Conservation (phyloP, 2,888 invertebrate genomes). For the Coecobrya sp. region DNA sequence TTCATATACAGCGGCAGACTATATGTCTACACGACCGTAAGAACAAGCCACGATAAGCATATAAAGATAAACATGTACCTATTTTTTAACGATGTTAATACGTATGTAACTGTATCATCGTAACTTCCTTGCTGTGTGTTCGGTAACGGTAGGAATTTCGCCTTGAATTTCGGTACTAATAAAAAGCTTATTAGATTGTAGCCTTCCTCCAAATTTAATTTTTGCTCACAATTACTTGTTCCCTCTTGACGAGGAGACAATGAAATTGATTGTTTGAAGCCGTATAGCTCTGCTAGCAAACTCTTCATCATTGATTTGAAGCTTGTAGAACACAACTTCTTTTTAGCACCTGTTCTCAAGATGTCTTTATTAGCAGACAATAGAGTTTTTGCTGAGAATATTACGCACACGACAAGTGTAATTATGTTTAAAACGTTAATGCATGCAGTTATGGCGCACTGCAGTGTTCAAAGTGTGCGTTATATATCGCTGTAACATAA, state of each 20-base stretch:
- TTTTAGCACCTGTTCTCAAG: constrained; percentile 67
- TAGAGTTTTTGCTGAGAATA: constrained; percentile 70
- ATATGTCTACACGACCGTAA: background rate
- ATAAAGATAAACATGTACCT: constrained; percentile 9
- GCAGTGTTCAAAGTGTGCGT: background rate
- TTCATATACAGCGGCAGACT: background rate
- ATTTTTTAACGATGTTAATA: constrained; percentile 46
- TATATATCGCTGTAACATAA: background rate
- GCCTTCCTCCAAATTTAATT: constrained; percentile 82
- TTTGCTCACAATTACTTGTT: constrained; percentile 71
- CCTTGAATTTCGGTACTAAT: constrained; percentile 80
- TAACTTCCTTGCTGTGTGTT: constrained; percentile 58
- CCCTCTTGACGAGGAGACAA: constrained; percentile 51
- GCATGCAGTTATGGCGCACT: constrained; percentile 13
- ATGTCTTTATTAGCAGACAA: constrained; percentile 77
- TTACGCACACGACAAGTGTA: constrained; percentile 77
- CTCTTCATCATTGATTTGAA: constrained; percentile 37
- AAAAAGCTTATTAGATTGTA: constrained; percentile 82
- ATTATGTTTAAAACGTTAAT: constrained; percentile 75
- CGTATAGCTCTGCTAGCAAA: constrained; percentile 1
- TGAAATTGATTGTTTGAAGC: constrained; percentile 74
- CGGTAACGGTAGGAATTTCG: constrained; percentile 64
- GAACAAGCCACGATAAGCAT: background rate
- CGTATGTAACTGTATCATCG: constrained; percentile 70
- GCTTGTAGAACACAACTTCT: constrained; percentile 48